A percentile compares a stretch with the other conserved stretches of the same genome.
Evolutionary conservation across 2,113 vertebrate genomes (phyloP).

Genomic region (Eleginops maclovinus): DNA sequence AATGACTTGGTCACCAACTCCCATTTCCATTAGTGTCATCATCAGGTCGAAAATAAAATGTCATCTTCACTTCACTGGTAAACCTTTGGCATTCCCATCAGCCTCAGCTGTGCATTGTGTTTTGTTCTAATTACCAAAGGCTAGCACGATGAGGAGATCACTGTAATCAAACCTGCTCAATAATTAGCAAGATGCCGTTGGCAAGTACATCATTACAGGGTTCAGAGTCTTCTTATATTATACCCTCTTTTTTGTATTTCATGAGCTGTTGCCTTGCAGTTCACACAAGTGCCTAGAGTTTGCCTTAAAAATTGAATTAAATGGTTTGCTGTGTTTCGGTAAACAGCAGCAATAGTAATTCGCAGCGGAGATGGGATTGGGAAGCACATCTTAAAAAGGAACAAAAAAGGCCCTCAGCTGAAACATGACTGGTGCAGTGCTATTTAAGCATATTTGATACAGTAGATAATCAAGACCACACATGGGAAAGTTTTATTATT

Average conservation of each 20-base stretch:
- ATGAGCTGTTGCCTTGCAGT: slow-evolving; percentile 1
- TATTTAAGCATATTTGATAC: slow-evolving; percentile 28
- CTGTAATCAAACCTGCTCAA: not conserved
- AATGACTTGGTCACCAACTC: not conserved
- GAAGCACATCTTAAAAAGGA: not conserved
- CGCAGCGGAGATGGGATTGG: not conserved
- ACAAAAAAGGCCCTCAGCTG: slow-evolving; percentile 28
- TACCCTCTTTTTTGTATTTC: not conserved
- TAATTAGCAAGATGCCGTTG: too few relatives aligned
- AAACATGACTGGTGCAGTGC: slow-evolving; percentile 24
- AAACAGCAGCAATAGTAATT: not conserved
- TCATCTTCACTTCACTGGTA: too few relatives aligned
- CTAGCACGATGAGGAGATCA: not conserved
- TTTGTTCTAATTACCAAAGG: too few relatives aligned
- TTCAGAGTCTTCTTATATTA: not conserved
- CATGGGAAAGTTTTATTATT: slow-evolving; percentile 20
- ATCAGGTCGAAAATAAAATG: too few relatives aligned
- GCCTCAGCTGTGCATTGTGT: not conserved
- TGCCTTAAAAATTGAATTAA: not conserved
- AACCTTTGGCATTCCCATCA: not conserved
- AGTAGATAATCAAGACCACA: slow-evolving; percentile 41
- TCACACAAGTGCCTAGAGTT: not conserved
- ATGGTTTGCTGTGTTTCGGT: slow-evolving; percentile 23
- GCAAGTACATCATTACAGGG: not conserved
- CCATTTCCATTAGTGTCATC: not conserved